phyloP scores from a whole-genome alignment of 2,113 vertebrate species.

The Apeltes quadracus region DNA sequence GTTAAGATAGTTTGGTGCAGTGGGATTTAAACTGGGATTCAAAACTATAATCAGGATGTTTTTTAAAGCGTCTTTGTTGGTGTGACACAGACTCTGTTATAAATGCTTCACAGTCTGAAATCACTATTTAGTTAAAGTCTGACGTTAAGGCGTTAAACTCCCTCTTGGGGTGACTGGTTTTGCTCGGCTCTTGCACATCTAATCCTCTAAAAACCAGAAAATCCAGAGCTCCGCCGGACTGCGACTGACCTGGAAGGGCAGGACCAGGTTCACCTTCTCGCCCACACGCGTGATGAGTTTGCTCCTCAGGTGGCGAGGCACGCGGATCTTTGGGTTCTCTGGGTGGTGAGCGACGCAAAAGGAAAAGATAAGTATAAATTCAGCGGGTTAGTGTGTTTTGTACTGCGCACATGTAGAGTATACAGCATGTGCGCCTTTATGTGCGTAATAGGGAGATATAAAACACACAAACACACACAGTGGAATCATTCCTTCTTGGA shows the following conservation, averaged over 20 bases:
- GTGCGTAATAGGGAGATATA: not conserved
- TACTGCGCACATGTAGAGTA: not conserved
- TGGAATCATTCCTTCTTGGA: not conserved
- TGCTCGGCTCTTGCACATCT: not conserved
- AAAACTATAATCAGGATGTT: not conserved
- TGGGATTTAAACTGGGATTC: not conserved
- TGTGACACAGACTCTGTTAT: not conserved
- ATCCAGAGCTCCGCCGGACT: constrained; percentile 9
- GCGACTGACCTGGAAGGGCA: constrained; percentile 89
- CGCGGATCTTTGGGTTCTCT: constrained; percentile 91
- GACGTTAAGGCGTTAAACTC: not conserved
- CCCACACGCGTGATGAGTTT: constrained; percentile 85
- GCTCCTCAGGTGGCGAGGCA: constrained; percentile 88
- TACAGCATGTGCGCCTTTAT: not conserved
- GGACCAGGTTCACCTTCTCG: constrained; percentile 87
- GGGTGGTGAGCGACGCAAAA: constrained; percentile 24
- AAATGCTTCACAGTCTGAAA: not conserved
- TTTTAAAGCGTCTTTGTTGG: not conserved
- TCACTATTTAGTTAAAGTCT: not conserved
- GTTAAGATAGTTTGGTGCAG: not conserved
- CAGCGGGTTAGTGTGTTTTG: constrained; percentile 15
- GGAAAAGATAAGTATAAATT: not conserved
- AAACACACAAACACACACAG: not conserved
- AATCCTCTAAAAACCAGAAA: not conserved
- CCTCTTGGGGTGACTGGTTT: not conserved